Percentiles rank a stretch among this genome's conserved stretches.
phyloP scores from a whole-genome alignment of 2,888 invertebrate species.

The Ennomos quercinarius region DNA sequence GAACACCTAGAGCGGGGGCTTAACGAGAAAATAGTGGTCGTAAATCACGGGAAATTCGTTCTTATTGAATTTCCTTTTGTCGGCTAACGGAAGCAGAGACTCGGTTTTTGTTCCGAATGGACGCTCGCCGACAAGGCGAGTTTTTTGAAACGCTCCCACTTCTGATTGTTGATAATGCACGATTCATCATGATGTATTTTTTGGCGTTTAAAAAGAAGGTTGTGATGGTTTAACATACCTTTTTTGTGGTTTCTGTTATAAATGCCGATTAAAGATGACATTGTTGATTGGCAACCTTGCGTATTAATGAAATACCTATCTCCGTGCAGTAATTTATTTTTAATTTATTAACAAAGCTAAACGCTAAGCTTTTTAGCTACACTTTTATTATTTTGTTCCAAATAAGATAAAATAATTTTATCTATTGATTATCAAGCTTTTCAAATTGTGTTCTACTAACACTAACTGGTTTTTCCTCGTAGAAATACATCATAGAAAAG shows the following conservation, averaged over 20 bases:
- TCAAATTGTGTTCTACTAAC: not conserved
- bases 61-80: constrained; percentile 84
- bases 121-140: constrained; percentile 63
- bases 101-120: constrained; percentile 76
- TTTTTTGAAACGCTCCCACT: constrained; percentile 50
- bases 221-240: constrained; percentile 13
- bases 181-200: constrained; percentile 38
- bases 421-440: not conserved
- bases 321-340: no score
- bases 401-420: no score
- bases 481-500: not conserved
- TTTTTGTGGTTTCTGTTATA: not conserved
- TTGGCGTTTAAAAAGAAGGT: constrained; percentile 22
- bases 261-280: no score
- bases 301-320: no score
- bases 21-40: constrained; percentile 84
- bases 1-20: constrained; percentile 75
- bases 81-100: constrained; percentile 70
- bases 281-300: no score
- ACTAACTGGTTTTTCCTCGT: no score
- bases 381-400: no score
- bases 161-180: constrained; percentile 44
- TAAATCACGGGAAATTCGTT: constrained; percentile 83
- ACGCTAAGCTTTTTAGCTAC: no score
- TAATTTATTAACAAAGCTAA: no score